Evolutionary conservation across 2,888 invertebrate species (phyloP).

Genomic region (Platycheirus albimanus): DNA sequence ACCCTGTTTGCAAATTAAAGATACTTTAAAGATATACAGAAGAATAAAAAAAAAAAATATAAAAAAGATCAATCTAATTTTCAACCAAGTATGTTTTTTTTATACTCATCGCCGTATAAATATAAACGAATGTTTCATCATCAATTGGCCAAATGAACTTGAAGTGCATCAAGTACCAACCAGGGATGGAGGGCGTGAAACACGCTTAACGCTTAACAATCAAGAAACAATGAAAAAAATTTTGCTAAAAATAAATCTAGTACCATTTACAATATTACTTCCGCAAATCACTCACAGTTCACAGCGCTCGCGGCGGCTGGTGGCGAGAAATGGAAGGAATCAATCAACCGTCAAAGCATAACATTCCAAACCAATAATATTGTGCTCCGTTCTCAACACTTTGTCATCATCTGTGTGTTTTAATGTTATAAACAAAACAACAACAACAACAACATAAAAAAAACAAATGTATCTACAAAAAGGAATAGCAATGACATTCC

Average conservation of each 20-base stretch:
- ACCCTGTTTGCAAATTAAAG: slow-evolving; percentile 58
- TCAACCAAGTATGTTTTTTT: slow-evolving; percentile 4
- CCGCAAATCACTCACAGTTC: slow-evolving; percentile 33
- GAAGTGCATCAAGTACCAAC: no score
- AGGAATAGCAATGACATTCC: slow-evolving; percentile 55
- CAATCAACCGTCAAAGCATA: slow-evolving; percentile 60
- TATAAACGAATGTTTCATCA: background rate
- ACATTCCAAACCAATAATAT: slow-evolving; percentile 65
- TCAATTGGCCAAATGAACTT: slow-evolving; percentile 35
- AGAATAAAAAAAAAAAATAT: no score
- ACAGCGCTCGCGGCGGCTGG: slow-evolving; percentile 12
- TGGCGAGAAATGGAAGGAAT: slow-evolving; percentile 35
- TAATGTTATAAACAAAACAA: no score
- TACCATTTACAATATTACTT: slow-evolving; percentile 7
- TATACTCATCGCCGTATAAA: slow-evolving; percentile 7
- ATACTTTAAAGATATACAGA: slow-evolving; percentile 37
- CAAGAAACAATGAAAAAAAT: background rate
- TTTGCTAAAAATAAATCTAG: slow-evolving; percentile 8
- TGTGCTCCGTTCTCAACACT: background rate
- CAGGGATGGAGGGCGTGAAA: no score
- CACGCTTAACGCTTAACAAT: no score
- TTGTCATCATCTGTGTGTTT: slow-evolving; percentile 19
- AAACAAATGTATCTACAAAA: slow-evolving; percentile 18
- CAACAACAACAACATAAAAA: no score
- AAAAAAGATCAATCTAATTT: slow-evolving; percentile 53